Percentiles rank a stretch among this genome's conserved stretches.
Conservation (phyloP, 2,888 invertebrate species). For the Polyommatus iphigenia region DNA sequence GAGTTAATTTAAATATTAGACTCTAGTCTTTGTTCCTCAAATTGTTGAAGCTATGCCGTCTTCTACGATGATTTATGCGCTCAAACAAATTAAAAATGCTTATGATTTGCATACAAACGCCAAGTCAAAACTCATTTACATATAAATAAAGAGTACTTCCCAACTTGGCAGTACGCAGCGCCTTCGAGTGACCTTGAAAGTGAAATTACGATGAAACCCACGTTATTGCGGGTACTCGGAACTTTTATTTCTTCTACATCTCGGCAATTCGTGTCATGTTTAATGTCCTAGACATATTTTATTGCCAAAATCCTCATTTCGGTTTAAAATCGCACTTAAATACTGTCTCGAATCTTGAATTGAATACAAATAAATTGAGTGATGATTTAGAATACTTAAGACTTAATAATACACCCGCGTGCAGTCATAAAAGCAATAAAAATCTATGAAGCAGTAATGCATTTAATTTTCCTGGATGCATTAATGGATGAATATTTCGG, state of each 20-base stretch:
- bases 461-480: neutral
- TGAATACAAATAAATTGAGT: neutral
- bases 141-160: slow-evolving; percentile 44
- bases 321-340: neutral
- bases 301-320: neutral
- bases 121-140: slow-evolving; percentile 42
- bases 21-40: neutral
- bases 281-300: neutral
- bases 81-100: slow-evolving; percentile 36
- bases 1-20: neutral
- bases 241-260: slow-evolving; percentile 13
- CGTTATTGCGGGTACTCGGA: slow-evolving; percentile 14
- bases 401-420: slow-evolving; percentile 16
- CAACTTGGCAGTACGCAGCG: slow-evolving; percentile 40
- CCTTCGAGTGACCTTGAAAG: slow-evolving; percentile 39
- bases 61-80: neutral
- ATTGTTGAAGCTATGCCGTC: neutral
- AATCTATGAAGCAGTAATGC: neutral
- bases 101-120: slow-evolving; percentile 46
- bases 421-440: neutral
- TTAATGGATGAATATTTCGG: slow-evolving; percentile 16
- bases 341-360: neutral
- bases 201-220: slow-evolving; percentile 36
- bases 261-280: neutral
- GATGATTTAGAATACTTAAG: neutral